Conservation (phyloP, 2,113 vertebrate species). For the Chascanopsetta lugubris region DNA sequence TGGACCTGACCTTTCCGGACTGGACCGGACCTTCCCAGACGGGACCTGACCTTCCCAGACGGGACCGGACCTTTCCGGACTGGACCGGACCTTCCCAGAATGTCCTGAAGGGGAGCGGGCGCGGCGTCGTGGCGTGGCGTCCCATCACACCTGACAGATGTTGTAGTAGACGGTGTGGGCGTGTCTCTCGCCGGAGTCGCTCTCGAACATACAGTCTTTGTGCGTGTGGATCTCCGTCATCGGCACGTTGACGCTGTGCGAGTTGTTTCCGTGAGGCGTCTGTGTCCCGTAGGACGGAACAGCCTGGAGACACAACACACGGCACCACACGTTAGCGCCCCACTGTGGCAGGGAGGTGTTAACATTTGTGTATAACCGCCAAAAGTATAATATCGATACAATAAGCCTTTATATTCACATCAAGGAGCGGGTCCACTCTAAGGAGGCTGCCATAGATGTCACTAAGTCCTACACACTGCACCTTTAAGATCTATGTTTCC, state of each 20-base stretch:
- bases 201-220: constrained; percentile 76
- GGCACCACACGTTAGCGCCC: background rate
- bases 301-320: constrained; percentile 31
- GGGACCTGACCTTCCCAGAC: too few species aligned
- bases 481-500: too few species aligned
- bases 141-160: constrained; percentile 84
- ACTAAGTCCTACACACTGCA: too few species aligned
- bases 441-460: too few species aligned
- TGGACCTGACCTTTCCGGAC: too few species aligned
- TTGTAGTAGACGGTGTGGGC: constrained; percentile 83
- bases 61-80: too few species aligned
- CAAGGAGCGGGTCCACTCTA: too few species aligned
- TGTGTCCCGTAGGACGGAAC: constrained; percentile 69
- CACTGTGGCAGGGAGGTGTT: background rate
- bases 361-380: too few species aligned
- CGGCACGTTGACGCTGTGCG: constrained; percentile 65
- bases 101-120: too few species aligned
- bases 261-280: constrained; percentile 38
- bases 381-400: too few species aligned
- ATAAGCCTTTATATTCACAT: too few species aligned
- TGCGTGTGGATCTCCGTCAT: constrained; percentile 72
- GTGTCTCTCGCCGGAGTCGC: constrained; percentile 65
- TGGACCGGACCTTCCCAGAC: background rate
- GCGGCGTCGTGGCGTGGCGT: background rate
- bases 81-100: background rate